phyloP scores from a whole-genome alignment of 2,888 invertebrate species.

The Lordiphosa fenestrarum region DNA sequence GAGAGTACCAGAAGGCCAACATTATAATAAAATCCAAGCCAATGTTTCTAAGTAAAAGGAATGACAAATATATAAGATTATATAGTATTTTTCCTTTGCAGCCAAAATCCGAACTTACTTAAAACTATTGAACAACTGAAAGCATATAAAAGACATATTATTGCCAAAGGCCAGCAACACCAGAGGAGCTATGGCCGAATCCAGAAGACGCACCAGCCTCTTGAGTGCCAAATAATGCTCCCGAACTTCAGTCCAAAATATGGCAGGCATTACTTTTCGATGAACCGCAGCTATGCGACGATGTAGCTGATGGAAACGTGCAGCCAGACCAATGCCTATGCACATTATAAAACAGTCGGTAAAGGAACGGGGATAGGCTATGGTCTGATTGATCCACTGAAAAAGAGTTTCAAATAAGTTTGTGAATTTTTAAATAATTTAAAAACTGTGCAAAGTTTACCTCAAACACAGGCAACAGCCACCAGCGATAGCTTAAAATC shows the following conservation, averaged over 20 bases:
- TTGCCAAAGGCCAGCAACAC: conserved; percentile 85
- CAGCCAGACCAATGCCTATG: conserved; percentile 85
- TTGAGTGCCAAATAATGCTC: conserved; percentile 85
- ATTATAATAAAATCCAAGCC: conserved; percentile 79
- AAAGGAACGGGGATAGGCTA: conserved; percentile 87
- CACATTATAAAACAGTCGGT: conserved; percentile 87
- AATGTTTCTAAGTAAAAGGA: conserved; percentile 60
- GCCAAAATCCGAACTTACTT: conserved; percentile 53
- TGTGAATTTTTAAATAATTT: no score
- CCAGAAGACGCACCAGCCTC: conserved; percentile 83
- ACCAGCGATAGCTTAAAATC: conserved; percentile 62
- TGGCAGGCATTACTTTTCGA: conserved; percentile 78
- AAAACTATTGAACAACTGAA: conserved; percentile 84
- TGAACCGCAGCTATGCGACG: conserved; percentile 80
- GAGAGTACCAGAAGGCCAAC: conserved; percentile 82
- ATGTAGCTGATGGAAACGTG: conserved; percentile 85
- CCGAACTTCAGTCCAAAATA: conserved; percentile 85
- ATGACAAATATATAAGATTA: neutral
- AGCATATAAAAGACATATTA: conserved; percentile 88
- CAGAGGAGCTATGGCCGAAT: conserved; percentile 83
- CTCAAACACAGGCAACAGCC: conserved; percentile 73
- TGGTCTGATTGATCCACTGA: conserved; percentile 77
- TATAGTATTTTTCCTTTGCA: neutral
- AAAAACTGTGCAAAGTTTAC: conserved; percentile 30
- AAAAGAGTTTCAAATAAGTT: neutral